A percentile compares a stretch with the other conserved stretches of the same genome.
These are phyloP conservation scores for Tipula unca DNA, from an alignment of 2,888 invertebrate species.

Conservation along the genomic window DNA sequence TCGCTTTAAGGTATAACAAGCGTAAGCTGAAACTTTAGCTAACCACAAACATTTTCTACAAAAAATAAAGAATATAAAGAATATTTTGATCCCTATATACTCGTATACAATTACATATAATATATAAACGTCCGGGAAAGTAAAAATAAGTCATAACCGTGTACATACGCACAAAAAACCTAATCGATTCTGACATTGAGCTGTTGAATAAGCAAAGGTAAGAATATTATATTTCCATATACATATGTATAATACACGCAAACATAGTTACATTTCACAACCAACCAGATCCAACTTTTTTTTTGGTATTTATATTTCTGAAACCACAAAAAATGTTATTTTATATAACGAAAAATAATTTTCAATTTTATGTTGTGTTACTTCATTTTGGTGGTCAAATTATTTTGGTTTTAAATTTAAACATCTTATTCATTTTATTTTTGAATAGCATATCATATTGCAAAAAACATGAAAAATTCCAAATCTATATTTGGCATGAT, in stretches of 20 bases:
- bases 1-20: too few relatives aligned
- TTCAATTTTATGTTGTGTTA: neutral
- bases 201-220: neutral
- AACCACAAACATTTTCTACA: too few relatives aligned
- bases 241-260: neutral
- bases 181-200: neutral
- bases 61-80: too few relatives aligned
- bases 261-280: neutral
- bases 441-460: neutral
- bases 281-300: neutral
- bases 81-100: too few relatives aligned
- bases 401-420: neutral
- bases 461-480: neutral
- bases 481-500: neutral
- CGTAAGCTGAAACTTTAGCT: too few relatives aligned
- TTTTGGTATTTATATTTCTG: neutral
- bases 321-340: neutral
- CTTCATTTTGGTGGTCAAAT: neutral
- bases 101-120: too few relatives aligned
- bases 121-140: neutral
- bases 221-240: neutral
- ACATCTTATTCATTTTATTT: neutral
- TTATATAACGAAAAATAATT: neutral
- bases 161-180: neutral
- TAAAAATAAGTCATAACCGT: neutral